Base-by-base conservation (phyloP, 1,140 invertebrate species). In the Leptinotarsa texana region DNA sequence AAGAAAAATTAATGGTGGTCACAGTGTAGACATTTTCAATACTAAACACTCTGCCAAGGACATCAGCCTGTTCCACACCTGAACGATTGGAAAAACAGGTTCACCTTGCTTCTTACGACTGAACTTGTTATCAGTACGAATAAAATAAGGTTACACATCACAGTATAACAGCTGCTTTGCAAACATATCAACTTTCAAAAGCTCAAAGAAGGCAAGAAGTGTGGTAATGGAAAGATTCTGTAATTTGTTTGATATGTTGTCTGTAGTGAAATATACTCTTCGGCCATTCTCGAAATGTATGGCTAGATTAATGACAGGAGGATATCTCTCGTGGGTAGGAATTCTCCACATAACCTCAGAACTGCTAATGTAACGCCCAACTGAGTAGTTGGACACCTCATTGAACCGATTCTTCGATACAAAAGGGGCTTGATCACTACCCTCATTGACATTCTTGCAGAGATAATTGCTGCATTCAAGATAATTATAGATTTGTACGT, bases 321-420 rank as follows among this genome's bases (percentile, higher is more conserved):
- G 85, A 74, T 82, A 77, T 47, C 80, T 68, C 72, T 85, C 82
- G 70, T 86, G 83, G 42, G 86, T 82, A 21, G 78, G 78, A 49
- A 88, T 84, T 67, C 82, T 74, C 84, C 84, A 87, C 71, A 80
- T 75, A 61, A 86, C 86, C 82, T 88, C 84, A 69, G 80, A 79
- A 57, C 69, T 69, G 72, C 77, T 80, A 27, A 82, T n/a, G n/a
- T n/a, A n/a, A n/a, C n/a, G n/a, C n/a, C n/a, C n/a, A n/a, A n/a
- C n/a, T n/a, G n/a, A n/a, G n/a, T n/a, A n/a, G n/a, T n/a, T n/a
- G n/a, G n/a, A n/a, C n/a, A n/a, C n/a, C n/a, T 67, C 27, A 75
- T 83, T 48, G 22, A 27, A 68, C 11, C 22, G 22, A 63, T 63
- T 63, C n/a, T 63, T 3, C 13, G 17, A 15, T 18, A 5, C 70